Base-by-base conservation (phyloP, 1,140 invertebrate genomes). In the Rhagoletis zephyria region DNA sequence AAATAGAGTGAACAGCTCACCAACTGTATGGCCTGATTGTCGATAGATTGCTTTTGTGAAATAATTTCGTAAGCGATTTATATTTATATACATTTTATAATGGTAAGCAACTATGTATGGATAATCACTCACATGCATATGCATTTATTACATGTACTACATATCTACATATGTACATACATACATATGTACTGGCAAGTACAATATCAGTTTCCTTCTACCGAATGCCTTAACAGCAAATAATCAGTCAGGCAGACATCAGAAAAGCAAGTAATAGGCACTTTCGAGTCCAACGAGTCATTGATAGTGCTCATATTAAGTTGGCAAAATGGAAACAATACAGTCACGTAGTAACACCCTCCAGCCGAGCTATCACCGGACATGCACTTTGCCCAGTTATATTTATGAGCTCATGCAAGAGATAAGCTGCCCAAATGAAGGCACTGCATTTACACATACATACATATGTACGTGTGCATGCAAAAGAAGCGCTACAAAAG, bases 401-500 rank as follows among this genome's bases (percentile, higher is more conserved):
- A 81, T 56, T 30, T 56, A 7, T 51, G 42, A 81, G 74, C 48
- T 12, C 16, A 51, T 48, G 48, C 74, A 81, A 48, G 74, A 81
- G 74, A 81, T 81, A 81, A 81, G 74, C 48, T 81, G 74, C 48
- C 48, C 10, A 81, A 81, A 56, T n/a, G 48, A 56, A 56, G 2
- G 42, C 51, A n/a, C 10, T 81, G 48, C 45, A 16, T 64, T 14
- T n/a, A 4, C 16, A 60, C 1, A 60, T 60, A 60, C 59, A 60
- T 60, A 60, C 59, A 60, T 6, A n/a, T n/a, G n/a, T 63, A 14
- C 12, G 61, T 12, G 61, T 63, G 30, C 30, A 81, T 30, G 74
- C 74, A 81, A 81, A 81, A 59, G 74, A 81, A 81, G 74, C 48
- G 74, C 48, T 81, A 81, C 74, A 81, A 81, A 81, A 59, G n/a